Evolutionary conservation across 1,140 invertebrate genomes (phyloP), one percentile per base, ranked within the genome.

Genomic region (Aphelenchoides fujianensis): DNA sequence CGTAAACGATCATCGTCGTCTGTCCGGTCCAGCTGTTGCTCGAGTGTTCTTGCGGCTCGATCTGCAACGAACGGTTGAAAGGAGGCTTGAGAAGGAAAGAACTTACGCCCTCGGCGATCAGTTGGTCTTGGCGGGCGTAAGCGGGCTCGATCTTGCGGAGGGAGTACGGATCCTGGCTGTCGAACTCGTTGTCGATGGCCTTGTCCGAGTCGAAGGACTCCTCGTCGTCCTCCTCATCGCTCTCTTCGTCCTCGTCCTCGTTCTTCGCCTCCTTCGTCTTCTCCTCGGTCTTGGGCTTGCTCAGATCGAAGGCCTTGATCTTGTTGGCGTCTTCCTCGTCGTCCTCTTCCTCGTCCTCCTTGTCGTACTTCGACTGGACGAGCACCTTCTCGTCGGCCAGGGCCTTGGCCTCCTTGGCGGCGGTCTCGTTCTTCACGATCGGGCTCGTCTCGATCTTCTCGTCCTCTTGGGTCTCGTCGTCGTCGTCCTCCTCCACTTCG

Each of bases 401-500:
- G 41, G 31, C 3, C 32, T 69, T 34, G 34, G 41, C 28, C 27
- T 69, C 37, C 23, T 69, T 19, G 35, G 28, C 23, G 34, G 59
- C 68, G 19, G 41, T 68, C 34, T 31, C 68, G 31, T 69, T 66
- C 12, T 28, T 27, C 16, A 48, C 61, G 37, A 28, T 41, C 37
- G 67, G 67, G 23, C 41, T 59, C 3, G 64, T 54, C 62, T 69
- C 59, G 31, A 68, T 32, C 23, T 34, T 69, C 30, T 70, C 35
- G 28, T 61, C 23, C 54, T 64, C 41, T 16, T 57, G 74, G 19
- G 35, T 57, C 27, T 72, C 70, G 36, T 73, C 74, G 31, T 83
- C 79, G 27, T 70, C 71, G 23, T 80, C 79, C n/a, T 70, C 70
- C 69, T 82, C 82, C 37, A 77, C 79, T 37, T 84, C 80, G 55